A percentile compares a stretch with the other conserved stretches of the same genome.
Conservation (phyloP, 2,888 invertebrate species). For the Parnassius mnemosyne region DNA sequence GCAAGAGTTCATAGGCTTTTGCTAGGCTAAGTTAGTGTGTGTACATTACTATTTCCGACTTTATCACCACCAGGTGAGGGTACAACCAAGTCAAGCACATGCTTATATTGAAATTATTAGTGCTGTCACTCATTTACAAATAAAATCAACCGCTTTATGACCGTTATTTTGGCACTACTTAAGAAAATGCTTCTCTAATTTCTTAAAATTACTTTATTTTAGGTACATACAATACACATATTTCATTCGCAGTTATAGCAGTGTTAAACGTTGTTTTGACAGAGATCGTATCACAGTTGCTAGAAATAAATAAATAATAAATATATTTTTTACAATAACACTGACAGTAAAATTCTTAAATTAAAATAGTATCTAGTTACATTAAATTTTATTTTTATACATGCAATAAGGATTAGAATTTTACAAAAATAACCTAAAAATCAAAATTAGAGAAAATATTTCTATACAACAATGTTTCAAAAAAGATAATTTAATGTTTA, state of each 20-base stretch:
- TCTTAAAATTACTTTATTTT: too few species aligned
- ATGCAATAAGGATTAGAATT: conserved; percentile 9
- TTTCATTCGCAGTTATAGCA: neutral
- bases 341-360: conserved; percentile 35
- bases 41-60: too few species aligned
- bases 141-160: too few species aligned
- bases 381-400: conserved; percentile 30
- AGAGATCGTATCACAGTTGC: conserved; percentile 63
- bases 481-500: too few species aligned
- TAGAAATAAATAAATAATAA: conserved; percentile 68
- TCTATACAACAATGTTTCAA: too few species aligned
- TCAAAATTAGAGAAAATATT: neutral
- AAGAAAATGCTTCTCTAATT: neutral
- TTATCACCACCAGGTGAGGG: too few species aligned
- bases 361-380: conserved; percentile 26
- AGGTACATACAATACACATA: neutral
- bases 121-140: too few species aligned
- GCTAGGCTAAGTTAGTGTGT: too few species aligned
- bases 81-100: too few species aligned
- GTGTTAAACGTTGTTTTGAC: conserved; percentile 16
- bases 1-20: too few species aligned
- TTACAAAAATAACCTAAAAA: conserved; percentile 7
- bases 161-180: neutral
- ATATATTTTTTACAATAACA: conserved; percentile 56
- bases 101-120: too few species aligned